Conservation (phyloP, 2,888 invertebrate species). For the Plusia festucae region DNA sequence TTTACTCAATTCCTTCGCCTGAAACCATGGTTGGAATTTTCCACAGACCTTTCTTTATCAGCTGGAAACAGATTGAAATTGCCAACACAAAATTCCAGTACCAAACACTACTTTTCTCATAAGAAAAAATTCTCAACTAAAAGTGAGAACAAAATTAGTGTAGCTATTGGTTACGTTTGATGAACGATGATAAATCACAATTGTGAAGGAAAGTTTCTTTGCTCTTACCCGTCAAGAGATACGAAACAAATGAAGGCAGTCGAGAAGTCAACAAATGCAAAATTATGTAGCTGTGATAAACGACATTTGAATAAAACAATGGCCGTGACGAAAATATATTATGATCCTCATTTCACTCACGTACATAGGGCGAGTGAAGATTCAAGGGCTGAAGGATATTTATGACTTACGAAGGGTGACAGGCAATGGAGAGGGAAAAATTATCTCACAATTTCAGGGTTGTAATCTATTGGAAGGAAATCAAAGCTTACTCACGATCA, state of each 20-base stretch:
- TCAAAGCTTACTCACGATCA: slow-evolving; percentile 19
- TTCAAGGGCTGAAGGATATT: slow-evolving; percentile 53
- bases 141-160: slow-evolving; percentile 9
- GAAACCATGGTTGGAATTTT: background rate
- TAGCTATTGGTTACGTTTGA: slow-evolving; percentile 19
- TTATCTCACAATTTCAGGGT: slow-evolving; percentile 27
- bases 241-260: slow-evolving; percentile 39
- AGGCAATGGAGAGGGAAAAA: slow-evolving; percentile 27
- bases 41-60: background rate
- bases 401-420: slow-evolving; percentile 47
- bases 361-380: slow-evolving; percentile 40
- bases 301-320: slow-evolving; percentile 44
- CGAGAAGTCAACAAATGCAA: slow-evolving; percentile 25
- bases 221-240: slow-evolving; percentile 33
- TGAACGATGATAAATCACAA: slow-evolving; percentile 30
- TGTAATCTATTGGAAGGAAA: slow-evolving; percentile 40
- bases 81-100: background rate
- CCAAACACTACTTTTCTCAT: background rate
- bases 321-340: slow-evolving; percentile 49
- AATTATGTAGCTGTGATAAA: slow-evolving; percentile 42
- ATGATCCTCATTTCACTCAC: slow-evolving; percentile 54
- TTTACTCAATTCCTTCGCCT: background rate
- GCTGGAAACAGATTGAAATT: background rate
- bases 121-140: background rate
- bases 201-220: slow-evolving; percentile 38